Evolutionary conservation across 1,140 invertebrate genomes (phyloP).

Genomic region (Ceratina australensis): DNA sequence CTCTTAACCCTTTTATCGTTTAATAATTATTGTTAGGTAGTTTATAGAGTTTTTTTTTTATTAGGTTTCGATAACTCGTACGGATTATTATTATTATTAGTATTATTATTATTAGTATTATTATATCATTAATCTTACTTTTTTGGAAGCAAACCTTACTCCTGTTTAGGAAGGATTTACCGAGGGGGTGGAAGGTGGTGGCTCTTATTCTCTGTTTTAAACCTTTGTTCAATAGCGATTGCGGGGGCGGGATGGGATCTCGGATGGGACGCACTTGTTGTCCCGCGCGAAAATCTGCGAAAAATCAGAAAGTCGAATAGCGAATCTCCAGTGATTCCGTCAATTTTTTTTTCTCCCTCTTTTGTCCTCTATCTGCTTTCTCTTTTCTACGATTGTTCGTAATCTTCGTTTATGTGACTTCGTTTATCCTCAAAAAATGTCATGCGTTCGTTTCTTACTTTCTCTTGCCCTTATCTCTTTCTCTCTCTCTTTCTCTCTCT

Average conservation of each 20-base stretch:
- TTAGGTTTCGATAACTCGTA: slow-evolving; percentile 75
- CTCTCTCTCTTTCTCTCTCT: slow-evolving; percentile 66
- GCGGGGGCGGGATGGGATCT: slow-evolving; percentile 60
- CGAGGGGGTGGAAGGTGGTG: slow-evolving; percentile 61
- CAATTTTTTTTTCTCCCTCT: slow-evolving; percentile 40
- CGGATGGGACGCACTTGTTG: slow-evolving; percentile 64
- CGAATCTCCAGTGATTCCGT: slow-evolving; percentile 63
- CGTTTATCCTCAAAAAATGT: slow-evolving; percentile 36
- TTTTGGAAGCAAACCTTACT: slow-evolving; percentile 76
- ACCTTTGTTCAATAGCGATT: slow-evolving; percentile 46
- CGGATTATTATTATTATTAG: slow-evolving; percentile 46
- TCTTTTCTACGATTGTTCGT: slow-evolving; percentile 43
- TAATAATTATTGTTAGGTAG: slow-evolving; percentile 77
- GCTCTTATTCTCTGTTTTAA: slow-evolving; percentile 42
- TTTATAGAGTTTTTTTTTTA: slow-evolving; percentile 70
- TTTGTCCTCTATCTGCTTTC: slow-evolving; percentile 54
- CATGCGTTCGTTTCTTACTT: slow-evolving; percentile 25
- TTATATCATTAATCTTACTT: slow-evolving; percentile 31
- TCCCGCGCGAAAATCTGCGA: slow-evolving; percentile 69
- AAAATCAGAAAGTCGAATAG: slow-evolving; percentile 69
- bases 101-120: slow-evolving; percentile 28
- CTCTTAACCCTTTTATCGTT: slow-evolving; percentile 75
- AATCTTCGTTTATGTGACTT: neutral
- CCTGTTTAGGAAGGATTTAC: slow-evolving; percentile 66
- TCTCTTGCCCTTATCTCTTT: slow-evolving; percentile 58